Conservation (phyloP, 2,113 vertebrate species). For the Phasianus colchicus region DNA sequence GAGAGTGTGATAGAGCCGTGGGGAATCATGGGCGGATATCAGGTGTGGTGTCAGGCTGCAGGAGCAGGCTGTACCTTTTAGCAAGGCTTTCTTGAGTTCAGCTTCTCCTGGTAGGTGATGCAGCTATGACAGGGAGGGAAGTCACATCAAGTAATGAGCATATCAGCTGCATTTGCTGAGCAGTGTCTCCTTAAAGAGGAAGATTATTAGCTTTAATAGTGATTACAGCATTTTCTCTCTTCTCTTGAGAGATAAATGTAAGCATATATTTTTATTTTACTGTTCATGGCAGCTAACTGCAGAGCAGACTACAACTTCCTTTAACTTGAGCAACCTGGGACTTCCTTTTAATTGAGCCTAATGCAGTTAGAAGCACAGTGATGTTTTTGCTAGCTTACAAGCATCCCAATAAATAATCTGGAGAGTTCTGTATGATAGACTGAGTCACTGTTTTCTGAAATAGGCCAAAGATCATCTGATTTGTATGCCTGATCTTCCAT, state of each 20-base stretch:
- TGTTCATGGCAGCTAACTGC: neutral
- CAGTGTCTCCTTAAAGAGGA: neutral
- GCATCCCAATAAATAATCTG: conserved; percentile 23
- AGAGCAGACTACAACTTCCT: neutral
- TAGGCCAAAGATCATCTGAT: conserved; percentile 39
- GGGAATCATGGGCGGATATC: neutral
- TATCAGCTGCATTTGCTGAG: rapidly evolving
- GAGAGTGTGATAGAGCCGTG: neutral
- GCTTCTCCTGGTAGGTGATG: neutral
- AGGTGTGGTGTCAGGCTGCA: neutral
- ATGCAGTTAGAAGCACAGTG: neutral
- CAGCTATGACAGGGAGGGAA: rapidly evolving
- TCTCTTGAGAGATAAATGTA: neutral
- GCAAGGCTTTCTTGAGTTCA: neutral
- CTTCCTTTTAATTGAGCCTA: neutral
- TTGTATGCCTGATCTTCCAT: conserved; percentile 30
- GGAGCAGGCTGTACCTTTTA: neutral
- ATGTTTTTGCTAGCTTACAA: neutral
- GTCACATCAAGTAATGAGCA: neutral
- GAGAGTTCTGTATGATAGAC: neutral
- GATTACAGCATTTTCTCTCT: neutral
- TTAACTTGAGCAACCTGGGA: neutral
- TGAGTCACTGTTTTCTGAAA: conserved; percentile 34
- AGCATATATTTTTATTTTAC: neutral
- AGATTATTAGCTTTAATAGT: neutral